Base-by-base conservation (phyloP, 1,140 invertebrate genomes). In the Globodera rostochiensis region DNA sequence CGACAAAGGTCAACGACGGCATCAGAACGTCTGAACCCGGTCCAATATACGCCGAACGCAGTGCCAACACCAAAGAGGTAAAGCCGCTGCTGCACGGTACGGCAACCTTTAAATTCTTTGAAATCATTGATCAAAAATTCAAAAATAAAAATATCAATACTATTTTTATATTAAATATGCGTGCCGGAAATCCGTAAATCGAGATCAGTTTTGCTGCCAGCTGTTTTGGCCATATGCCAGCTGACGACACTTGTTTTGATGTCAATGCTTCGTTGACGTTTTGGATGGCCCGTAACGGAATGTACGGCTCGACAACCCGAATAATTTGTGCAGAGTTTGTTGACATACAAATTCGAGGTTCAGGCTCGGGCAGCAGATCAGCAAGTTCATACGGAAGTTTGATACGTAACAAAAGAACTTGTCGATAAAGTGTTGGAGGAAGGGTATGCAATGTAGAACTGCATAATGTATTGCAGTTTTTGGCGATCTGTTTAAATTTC, bases 41-140 rank as follows among this genome's bases (percentile, higher is more conserved):
- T 8, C 57, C 74, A 25, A 79, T 80, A 46, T 80, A 50, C 13
- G 15, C 45, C 19, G 73, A 50, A n/a, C 46, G 45, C 19, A 77
- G n/a, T 36, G 78, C 78, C 15, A 79, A 21, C 57, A 45, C 70
- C 49, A 79, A 77, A 5, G 78, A 69, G 53, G 57, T 77, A n/a
- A 60, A 50, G 57, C 78, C 67, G 64, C 21, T 77, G 73, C 36
- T 19, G 64, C 70, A 77, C 47, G 73, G 49, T 7, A 79, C 47
- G 21, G 73, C 78, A 64, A 64, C 57, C 57, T 64, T 13, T 6
- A 64, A 64, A 3, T 11, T 53, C 15, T 7, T 6, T 9, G 53
- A 53, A 53, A 36, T 36, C 36, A 36, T 36, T 36, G 36, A 36
- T 36, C 36, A 36, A 36, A 36, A 36, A 36, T 36, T 36, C 3